Evolutionary conservation across 1,140 invertebrate genomes (phyloP), one percentile per base, ranked within the genome.

Genomic region (Lepidurus apus): DNA sequence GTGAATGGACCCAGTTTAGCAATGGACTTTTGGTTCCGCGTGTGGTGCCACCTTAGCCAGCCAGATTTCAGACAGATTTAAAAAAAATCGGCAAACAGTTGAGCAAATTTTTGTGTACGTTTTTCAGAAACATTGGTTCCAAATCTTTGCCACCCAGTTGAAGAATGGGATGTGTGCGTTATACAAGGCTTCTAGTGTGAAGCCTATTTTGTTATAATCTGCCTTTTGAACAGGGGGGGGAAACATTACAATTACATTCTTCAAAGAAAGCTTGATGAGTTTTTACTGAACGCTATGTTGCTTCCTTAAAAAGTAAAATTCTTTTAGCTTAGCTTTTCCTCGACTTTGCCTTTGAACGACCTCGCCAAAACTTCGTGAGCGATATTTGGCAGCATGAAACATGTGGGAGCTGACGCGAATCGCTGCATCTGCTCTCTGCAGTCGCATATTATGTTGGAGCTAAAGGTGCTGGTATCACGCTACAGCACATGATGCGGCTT

Each of bases 121-220:
- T 65, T 47, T 65, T 65, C 53, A 17, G 8, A 65, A 65, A 17
- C 21, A 65, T 65, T 65, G 53, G 53, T 65, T 65, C 53, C 53
- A 65, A 65, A 65, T 65, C 21, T 65, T 65, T 65, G 53, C 53
- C 53, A 65, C 53, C 53, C 53, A 65, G 17, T 65, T 13, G 53
- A 65, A 21, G 21, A 13, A 65, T 21, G 13, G 53, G 53, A 65
- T 65, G 53, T 65, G 53, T 65, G 53, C 53, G 53, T 65, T 65
- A 65, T 65, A 65, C 53, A 65, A 65, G 53, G 53, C 53, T 65
- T 21, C 53, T 65, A 65, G 53, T 65, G 53, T 17, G 53, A 65
- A 65, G 53, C 53, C 53, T 65, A 65, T 65, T 65, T 65, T 65
- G 53, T 65, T 65, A 65, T 65, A 65, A 65, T 65, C 53, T 65